Conservation (phyloP, 2,113 vertebrate genomes). For the Prinia subflava region DNA sequence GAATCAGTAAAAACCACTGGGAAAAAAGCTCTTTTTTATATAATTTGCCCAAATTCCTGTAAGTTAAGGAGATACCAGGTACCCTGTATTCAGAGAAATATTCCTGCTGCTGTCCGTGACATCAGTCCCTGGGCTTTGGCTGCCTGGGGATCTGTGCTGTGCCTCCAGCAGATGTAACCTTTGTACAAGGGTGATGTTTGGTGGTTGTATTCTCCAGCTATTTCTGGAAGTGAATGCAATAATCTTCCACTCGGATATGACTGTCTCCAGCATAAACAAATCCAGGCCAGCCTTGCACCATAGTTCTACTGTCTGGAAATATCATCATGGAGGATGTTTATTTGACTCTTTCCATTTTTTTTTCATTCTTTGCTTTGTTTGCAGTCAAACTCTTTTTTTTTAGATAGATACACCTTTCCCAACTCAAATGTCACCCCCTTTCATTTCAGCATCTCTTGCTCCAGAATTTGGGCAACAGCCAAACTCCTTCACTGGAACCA, state of each 20-base stretch:
- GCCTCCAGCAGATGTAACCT: neutral
- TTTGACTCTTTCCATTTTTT: neutral
- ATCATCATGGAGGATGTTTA: conserved; percentile 38
- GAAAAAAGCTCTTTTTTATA: neutral
- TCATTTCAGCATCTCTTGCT: neutral
- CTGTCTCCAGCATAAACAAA: conserved; percentile 58
- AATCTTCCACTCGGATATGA: conserved; percentile 24
- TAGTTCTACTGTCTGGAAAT: conserved; percentile 25
- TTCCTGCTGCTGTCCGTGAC: neutral
- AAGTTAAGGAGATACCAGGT: neutral
- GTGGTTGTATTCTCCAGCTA: neutral
- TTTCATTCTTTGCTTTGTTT: conserved; percentile 20
- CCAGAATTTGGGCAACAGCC: neutral
- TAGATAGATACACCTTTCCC: neutral
- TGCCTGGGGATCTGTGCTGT: neutral
- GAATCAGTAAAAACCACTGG: neutral
- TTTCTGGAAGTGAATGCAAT: conserved; percentile 43
- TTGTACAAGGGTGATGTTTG: neutral
- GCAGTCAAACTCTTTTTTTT: neutral
- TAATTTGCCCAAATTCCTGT: neutral
- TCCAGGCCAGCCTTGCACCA: neutral
- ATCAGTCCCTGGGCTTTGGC: neutral
- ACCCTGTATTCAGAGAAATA: neutral
- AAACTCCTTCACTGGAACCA: neutral
- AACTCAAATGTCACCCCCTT: neutral